phyloP scores from a whole-genome alignment of 1,140 invertebrate genomes.

The Tetraneura akinire region DNA sequence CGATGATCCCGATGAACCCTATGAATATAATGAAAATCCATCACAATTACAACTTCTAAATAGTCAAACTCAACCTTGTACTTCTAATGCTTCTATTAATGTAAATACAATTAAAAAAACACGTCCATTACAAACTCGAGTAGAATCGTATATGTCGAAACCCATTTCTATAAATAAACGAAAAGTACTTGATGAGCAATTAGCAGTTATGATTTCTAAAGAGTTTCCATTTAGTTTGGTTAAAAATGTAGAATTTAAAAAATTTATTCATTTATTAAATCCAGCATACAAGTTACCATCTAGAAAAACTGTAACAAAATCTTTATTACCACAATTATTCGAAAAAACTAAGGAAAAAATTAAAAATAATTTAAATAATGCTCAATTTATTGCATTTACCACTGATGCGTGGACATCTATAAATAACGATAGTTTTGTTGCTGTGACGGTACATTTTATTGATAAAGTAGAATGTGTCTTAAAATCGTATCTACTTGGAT shows the following conservation, averaged over 20 bases:
- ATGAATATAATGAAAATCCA: neutral
- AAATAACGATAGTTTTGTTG: constrained; percentile 31
- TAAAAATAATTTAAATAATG: constrained; percentile 33
- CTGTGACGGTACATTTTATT: constrained; percentile 54
- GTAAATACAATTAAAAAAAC: neutral
- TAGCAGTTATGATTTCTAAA: constrained; percentile 55
- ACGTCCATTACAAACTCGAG: neutral
- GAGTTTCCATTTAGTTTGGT: constrained; percentile 55
- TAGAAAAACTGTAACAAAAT: constrained; percentile 55
- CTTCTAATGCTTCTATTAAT: neutral
- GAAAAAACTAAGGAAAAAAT: constrained; percentile 51
- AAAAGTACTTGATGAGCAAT: constrained; percentile 52
- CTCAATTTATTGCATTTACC: constrained; percentile 52
- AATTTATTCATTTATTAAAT: constrained; percentile 54
- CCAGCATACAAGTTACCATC: constrained; percentile 54
- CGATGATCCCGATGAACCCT: neutral
- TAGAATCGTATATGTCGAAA: neutral
- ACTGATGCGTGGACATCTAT: constrained; percentile 54
- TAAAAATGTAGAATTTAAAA: constrained; percentile 55
- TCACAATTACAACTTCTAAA: neutral
- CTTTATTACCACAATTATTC: constrained; percentile 53
- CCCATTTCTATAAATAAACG: constrained; percentile 13
- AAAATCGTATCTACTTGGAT: constrained; percentile 52
- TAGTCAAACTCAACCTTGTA: constrained; percentile 5
- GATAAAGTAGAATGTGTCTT: constrained; percentile 52